Percentiles rank a stretch among this genome's conserved stretches.
Evolutionary conservation across 2,888 invertebrate species (phyloP).

Genomic region (Phengaris alcon): DNA sequence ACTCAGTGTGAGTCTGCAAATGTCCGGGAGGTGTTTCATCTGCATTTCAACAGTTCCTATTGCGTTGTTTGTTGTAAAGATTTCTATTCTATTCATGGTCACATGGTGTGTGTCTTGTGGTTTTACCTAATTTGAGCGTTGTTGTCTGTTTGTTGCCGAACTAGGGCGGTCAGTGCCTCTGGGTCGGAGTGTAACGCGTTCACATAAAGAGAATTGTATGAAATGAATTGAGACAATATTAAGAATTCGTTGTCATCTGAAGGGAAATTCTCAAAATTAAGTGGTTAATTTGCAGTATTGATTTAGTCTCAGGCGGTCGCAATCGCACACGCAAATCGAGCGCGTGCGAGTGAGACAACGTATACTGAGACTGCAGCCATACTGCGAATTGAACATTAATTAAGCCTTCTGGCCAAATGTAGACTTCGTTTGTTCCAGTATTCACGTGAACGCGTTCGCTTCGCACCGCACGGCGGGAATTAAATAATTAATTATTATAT

Average conservation of each 20-base stretch:
- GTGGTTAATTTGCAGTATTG: too few relatives aligned
- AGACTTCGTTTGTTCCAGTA: neutral
- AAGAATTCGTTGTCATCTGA: too few relatives aligned
- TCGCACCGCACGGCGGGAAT: slow-evolving; percentile 37
- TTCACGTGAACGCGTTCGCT: neutral
- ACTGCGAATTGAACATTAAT: too few relatives aligned
- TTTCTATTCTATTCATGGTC: neutral
- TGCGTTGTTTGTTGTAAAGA: neutral
- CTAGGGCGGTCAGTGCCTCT: neutral
- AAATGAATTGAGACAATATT: too few relatives aligned
- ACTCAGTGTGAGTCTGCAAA: too few relatives aligned
- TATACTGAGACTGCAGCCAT: too few relatives aligned
- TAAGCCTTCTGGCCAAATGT: too few relatives aligned
- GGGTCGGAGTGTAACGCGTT: neutral
- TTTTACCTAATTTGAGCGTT: neutral
- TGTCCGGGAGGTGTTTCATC: neutral
- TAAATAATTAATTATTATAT: slow-evolving; percentile 48
- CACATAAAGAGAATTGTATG: neutral
- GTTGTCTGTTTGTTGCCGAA: neutral
- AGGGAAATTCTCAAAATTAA: too few relatives aligned
- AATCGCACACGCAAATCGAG: too few relatives aligned
- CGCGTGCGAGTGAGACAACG: too few relatives aligned
- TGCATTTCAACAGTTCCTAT: slow-evolving; percentile 14
- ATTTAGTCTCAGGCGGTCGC: too few relatives aligned
- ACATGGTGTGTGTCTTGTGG: neutral